These are phyloP conservation scores for Festucalex cinctus DNA, from an alignment of 2,113 vertebrate species.

Conservation along the genomic window DNA sequence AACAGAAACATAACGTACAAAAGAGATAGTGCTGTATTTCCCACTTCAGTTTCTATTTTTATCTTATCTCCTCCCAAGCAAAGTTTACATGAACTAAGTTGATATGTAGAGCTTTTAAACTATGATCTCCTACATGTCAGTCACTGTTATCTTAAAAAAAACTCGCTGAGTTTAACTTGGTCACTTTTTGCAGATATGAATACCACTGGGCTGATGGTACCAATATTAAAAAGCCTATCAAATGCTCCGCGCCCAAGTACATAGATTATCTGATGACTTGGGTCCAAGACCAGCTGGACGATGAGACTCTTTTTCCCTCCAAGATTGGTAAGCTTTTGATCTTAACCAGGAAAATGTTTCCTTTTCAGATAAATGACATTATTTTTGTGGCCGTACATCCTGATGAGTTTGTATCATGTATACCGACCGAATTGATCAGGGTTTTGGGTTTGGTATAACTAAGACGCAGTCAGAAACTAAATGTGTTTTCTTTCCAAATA, in stretches of 20 bases:
- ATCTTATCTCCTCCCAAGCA: constrained; percentile 1
- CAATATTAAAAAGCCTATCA: constrained; percentile 96
- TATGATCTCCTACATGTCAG: neutral
- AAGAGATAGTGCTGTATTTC: constrained; percentile 24
- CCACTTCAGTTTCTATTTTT: constrained; percentile 11
- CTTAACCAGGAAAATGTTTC: neutral
- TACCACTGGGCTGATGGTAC: constrained; percentile 98
- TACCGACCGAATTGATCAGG: neutral
- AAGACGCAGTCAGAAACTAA: neutral
- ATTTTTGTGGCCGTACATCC: neutral
- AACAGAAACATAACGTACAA: constrained; percentile 15
- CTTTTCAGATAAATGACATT: neutral
- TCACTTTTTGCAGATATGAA: constrained; percentile 78
- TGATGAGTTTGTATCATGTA: neutral
- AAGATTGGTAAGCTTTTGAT: constrained; percentile 85
- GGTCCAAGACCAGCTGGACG: constrained; percentile 97
- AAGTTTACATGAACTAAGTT: constrained; percentile 6
- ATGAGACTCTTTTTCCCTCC: constrained; percentile 95
- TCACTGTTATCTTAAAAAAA: neutral
- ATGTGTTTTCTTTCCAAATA: neutral
- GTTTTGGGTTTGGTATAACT: neutral
- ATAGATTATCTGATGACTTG: constrained; percentile 98
- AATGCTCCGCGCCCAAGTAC: constrained; percentile 95
- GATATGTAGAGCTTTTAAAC: neutral
- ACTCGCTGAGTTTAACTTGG: neutral